Percentiles rank a stretch among this genome's conserved stretches.
phyloP scores from a whole-genome alignment of 2,113 vertebrate species.

The Hemiscyllium ocellatum region DNA sequence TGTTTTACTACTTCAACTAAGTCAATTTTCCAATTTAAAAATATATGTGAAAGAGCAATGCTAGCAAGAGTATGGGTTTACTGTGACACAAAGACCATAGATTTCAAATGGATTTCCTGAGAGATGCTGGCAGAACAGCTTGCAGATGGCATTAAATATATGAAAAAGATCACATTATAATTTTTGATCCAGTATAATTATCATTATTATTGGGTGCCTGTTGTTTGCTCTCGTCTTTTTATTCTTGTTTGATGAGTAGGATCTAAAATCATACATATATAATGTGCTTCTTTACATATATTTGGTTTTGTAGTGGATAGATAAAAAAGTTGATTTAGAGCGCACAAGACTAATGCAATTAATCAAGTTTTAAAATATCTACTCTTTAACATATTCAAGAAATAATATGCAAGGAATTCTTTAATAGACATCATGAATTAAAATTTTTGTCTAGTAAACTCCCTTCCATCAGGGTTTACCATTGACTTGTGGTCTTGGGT shows the following conservation, averaged over 20 bases:
- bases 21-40: neutral
- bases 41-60: neutral
- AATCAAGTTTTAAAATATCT: neutral
- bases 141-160: neutral
- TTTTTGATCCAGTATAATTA: neutral
- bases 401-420: neutral
- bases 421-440: neutral
- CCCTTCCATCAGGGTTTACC: neutral
- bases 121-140: neutral
- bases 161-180: neutral
- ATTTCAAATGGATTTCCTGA: neutral
- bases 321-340: neutral
- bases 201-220: no score
- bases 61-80: neutral
- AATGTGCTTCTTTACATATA: neutral
- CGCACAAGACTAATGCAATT: neutral
- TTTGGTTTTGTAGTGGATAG: neutral
- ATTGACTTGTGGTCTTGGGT: neutral
- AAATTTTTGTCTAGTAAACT: neutral
- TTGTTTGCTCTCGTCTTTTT: neutral
- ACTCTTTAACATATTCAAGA: neutral
- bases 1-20: conserved; percentile 12
- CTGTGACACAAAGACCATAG: neutral
- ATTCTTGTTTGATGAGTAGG: neutral
- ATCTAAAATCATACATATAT: neutral